Evolutionary conservation across 2,797 vertebrate species (phyloP).

Genomic region (Pantherophis vulpinus): DNA sequence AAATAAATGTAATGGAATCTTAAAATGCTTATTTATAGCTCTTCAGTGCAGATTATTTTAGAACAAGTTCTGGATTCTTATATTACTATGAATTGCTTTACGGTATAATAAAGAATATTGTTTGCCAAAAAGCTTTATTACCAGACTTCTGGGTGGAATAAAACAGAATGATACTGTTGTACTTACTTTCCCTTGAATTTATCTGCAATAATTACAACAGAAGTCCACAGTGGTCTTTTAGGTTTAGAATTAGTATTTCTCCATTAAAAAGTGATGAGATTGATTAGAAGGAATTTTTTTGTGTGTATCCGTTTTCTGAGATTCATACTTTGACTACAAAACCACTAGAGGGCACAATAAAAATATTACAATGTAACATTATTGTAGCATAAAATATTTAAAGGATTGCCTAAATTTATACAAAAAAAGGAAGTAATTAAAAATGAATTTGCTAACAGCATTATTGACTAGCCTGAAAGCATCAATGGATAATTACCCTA

Average conservation of each 20-base stretch:
- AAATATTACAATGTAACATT: constrained; percentile 40
- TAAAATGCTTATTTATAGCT: neutral
- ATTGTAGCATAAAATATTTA: constrained; percentile 37
- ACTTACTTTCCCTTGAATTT: neutral
- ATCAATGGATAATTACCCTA: neutral
- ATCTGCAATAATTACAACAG: neutral
- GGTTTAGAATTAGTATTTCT: neutral
- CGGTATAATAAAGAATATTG: neutral
- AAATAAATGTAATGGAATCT: neutral
- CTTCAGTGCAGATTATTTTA: neutral
- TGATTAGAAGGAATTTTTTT: neutral
- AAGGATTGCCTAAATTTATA: constrained; percentile 31
- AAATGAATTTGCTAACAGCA: neutral
- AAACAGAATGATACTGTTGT: neutral
- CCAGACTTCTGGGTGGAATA: neutral
- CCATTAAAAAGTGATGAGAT: neutral
- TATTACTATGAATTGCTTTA: neutral
- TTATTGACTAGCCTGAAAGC: neutral
- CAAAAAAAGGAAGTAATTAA: neutral
- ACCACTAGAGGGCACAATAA: constrained; percentile 73
- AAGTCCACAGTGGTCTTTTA: neutral
- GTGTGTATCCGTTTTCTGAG: neutral
- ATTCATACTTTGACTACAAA: constrained; percentile 26
- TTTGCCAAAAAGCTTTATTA: neutral
- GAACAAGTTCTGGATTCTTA: neutral